phyloP scores from a whole-genome alignment of 1,140 invertebrate species.

The Drosophila biarmipes region DNA sequence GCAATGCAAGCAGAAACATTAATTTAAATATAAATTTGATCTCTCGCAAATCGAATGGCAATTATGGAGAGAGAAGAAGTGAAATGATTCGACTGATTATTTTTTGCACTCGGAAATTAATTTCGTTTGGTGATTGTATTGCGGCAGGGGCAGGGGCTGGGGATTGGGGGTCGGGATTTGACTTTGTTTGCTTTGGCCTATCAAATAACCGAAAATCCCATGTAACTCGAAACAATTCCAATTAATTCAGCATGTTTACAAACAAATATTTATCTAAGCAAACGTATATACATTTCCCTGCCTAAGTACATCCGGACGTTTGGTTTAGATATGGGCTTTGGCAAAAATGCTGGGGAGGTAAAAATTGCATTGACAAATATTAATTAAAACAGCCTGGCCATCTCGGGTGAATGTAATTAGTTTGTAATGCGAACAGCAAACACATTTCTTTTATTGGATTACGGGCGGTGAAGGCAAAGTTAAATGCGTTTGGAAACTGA shows the following conservation, averaged over 20 bases:
- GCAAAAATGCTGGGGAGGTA: constrained; percentile 5
- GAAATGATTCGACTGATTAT: constrained; percentile 39
- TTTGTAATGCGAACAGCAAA: constrained; percentile 42
- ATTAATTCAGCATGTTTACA: constrained; percentile 65
- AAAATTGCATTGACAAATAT: constrained; percentile 61
- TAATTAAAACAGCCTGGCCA: constrained; percentile 56
- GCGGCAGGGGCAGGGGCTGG: not conserved
- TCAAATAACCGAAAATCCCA: constrained; percentile 45
- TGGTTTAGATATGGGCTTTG: not conserved
- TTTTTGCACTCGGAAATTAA: constrained; percentile 45
- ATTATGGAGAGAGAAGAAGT: constrained; percentile 23
- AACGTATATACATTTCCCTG: constrained; percentile 35
- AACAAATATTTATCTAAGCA: constrained; percentile 65
- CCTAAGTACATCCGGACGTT: constrained; percentile 10
- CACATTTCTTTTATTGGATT: constrained; percentile 43
- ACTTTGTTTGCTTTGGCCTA: constrained; percentile 35
- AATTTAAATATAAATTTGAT: constrained; percentile 66
- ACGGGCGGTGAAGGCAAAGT: constrained; percentile 22
- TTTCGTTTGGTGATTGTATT: constrained; percentile 27
- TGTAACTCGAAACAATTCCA: constrained; percentile 58
- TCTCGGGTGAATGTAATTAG: constrained; percentile 47
- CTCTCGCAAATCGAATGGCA: constrained; percentile 39
- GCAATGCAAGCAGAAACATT: constrained; percentile 35
- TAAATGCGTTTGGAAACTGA: constrained; percentile 19
- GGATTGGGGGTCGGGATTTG: constrained; percentile 2